Percentiles rank a stretch among this genome's conserved stretches.
Evolutionary conservation across 2,888 invertebrate genomes (phyloP).

Genomic region (Girardia tigrina): DNA sequence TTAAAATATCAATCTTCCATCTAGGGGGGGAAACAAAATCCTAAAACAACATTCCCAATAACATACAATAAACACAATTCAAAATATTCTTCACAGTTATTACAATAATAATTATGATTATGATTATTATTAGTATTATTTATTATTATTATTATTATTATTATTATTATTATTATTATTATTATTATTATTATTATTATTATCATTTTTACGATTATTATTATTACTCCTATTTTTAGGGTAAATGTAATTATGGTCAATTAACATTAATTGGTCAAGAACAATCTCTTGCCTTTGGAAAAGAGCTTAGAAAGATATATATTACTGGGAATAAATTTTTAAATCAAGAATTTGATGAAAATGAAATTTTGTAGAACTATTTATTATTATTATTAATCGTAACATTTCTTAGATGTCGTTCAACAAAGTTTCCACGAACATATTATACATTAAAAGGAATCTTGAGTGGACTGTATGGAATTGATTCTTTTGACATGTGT

Average conservation of each 20-base stretch:
- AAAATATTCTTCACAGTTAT: no score
- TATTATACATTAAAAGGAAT: conserved; percentile 7
- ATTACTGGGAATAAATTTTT: conserved; percentile 8
- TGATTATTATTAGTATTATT: no score
- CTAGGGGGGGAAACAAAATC: no score
- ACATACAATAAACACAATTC: no score
- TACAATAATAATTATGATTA: no score
- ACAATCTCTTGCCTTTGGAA: not conserved
- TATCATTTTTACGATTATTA: no score
- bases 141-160: no score
- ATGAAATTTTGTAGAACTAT: not conserved
- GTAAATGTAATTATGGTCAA: not conserved
- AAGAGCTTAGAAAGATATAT: not conserved
- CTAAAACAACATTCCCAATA: no score
- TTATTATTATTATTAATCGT: not conserved
- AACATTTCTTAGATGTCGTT: not conserved
- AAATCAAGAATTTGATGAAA: conserved; percentile 12
- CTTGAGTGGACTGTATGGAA: not conserved
- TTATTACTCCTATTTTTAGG: no score
- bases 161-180: no score
- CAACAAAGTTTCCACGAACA: conserved; percentile 3
- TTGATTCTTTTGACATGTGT: not conserved
- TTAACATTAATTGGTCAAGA: conserved; percentile 7
- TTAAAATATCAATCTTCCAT: no score
- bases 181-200: no score